Conservation (phyloP, 2,797 vertebrate genomes). For the Phataginus tricuspis region DNA sequence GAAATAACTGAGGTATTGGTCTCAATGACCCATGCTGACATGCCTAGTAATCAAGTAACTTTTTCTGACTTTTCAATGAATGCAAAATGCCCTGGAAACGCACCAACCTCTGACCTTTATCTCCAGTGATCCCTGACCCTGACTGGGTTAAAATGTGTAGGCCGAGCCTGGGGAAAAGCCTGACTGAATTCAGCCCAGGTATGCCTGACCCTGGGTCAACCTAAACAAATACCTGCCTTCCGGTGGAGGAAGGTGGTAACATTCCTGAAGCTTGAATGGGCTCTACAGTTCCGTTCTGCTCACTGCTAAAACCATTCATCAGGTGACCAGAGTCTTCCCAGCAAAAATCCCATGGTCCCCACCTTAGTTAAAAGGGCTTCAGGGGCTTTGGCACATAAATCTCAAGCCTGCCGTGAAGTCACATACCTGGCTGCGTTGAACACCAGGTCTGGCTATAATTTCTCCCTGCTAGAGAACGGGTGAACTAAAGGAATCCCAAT, state of each 20-base stretch:
- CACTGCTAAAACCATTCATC: background rate
- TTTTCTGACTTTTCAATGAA: background rate
- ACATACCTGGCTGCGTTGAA: background rate
- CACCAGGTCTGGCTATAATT: background rate
- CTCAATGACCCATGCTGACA: background rate
- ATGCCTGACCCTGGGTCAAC: slow-evolving; percentile 14
- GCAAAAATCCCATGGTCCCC: background rate
- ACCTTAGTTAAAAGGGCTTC: background rate
- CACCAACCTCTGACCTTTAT: slow-evolving; percentile 1
- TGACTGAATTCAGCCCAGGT: slow-evolving; percentile 1
- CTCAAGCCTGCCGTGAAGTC: background rate
- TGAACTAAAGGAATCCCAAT: background rate
- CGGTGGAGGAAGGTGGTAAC: background rate
- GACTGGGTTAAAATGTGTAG: background rate
- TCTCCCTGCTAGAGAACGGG: background rate
- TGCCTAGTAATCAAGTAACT: background rate
- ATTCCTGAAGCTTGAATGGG: slow-evolving; percentile 48
- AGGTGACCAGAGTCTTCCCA: background rate
- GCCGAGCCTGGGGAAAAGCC: background rate
- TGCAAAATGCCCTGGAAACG: background rate
- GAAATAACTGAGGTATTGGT: background rate
- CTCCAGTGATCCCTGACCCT: background rate
- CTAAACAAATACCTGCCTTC: slow-evolving; percentile 51
- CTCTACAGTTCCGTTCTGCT: background rate
- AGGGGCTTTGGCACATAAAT: background rate